Base-by-base conservation (phyloP, 1,140 invertebrate species). In the Ips nitidus region DNA sequence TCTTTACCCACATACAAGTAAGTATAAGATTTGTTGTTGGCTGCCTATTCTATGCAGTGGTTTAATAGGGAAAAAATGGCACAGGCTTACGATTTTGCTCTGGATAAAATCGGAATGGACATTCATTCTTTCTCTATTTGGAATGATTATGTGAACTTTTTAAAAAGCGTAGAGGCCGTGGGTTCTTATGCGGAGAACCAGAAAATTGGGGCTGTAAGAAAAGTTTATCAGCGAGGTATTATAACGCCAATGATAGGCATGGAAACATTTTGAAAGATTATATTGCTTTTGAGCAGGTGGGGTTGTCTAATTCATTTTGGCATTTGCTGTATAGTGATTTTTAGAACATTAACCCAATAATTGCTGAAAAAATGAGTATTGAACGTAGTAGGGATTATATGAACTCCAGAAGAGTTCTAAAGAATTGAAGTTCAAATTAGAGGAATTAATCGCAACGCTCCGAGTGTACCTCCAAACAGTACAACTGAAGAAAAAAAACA, bases 101-200 rank as follows among this genome's bases (percentile, higher is more conserved):
- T 99, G 65, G 98, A 99, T 69, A 99, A 99, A 83, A 98, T 99
- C 76, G 98, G 98, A 1, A 93, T 98, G 89, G 97, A 99, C 77
- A 94, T 97, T 71, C 93, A 95, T 81, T 97, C 96, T 0, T 97
- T 94, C 80, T 90, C 91, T 38, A 94, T 99, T 71, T 98, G 96
- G 96, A 94, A 94, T 77, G 98, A 99, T 81, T 99, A 99, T 78
- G 94, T 99, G 1, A 91, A 89, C 41, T 99, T 99, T 82, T 82
- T 99, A n/a, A 98, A 98, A 82, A 90, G 90, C 70, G 97, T 99
- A 0, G 97, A 99, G 76, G 97, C 97, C 8, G 91, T 97, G 2
- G 97, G 98, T 3, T 98, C 95, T 4, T 99, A 99, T 83, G 98
- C 98, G 0, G 98, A 99, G 82, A 99, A 99, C 82, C 98, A 99